Evolutionary conservation across 2,113 vertebrate genomes (phyloP), one percentile per base, ranked within the genome.

Genomic region (Acrocephalus kingi): DNA sequence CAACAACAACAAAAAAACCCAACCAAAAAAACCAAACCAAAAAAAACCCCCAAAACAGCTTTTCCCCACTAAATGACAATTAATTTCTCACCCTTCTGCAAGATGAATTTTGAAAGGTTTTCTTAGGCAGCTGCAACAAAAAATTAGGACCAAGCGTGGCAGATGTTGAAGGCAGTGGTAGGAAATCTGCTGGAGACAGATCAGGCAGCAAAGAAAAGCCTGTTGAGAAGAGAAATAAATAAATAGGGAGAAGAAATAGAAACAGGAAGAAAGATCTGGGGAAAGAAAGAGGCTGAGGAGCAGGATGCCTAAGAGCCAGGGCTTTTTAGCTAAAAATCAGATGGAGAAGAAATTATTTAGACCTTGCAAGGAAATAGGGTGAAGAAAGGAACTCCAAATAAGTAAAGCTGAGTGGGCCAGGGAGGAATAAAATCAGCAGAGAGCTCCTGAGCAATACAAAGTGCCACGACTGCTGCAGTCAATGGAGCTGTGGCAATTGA

Each of bases 321-420:
- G 82, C 79, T 87, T 96, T 88, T 88, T 64, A 94, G 96, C 83
- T 87, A 93, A 90, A 92, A 94, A 86, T 48, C 92, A 81, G 68
- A 64, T n/a, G 5, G 92, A 86, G 89, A 88, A 45, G 68, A 48
- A 95, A 51, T 80, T 78, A 84, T 96, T 94, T 78, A 91, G 68
- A 80, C 68, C 49, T 88, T 39, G 56, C 82, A 78, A 95, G 85
- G 52, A 95, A 96, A 93, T 15, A 81, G 91, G 74, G 73, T 74
- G 76, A 77, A 81, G 85, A 88, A 88, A 93, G 76, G 15, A 48
- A 49, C 76, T 95, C 75, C 48, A 49, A 67, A 64, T 88, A 95
- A 96, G 76, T 64, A 93, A 97, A 93, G 85, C 88, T 64, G 85
- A 94, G 48, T 92, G 90, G 83, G 75, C 55, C 90, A 96, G 93